Evolutionary conservation across 2,888 invertebrate species (phyloP).

Genomic region (Chrysolina oricalcia): DNA sequence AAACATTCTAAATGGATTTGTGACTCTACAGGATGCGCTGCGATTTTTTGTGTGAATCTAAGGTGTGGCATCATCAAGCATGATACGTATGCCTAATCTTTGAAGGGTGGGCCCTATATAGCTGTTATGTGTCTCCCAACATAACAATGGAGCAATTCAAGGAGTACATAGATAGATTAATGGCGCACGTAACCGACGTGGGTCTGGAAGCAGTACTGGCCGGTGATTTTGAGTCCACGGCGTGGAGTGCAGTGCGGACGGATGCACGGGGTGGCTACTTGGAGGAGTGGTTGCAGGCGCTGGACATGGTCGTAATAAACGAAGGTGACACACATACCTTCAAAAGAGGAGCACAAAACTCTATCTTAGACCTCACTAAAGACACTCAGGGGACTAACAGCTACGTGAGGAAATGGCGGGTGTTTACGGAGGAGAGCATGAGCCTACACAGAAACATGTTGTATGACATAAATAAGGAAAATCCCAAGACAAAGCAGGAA

Average conservation of each 20-base stretch:
- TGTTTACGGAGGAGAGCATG: not conserved
- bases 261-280: too few relatives aligned
- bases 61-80: conserved; percentile 13
- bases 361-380: too few relatives aligned
- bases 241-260: not conserved
- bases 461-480: not conserved
- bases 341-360: too few relatives aligned
- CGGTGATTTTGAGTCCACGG: conserved; percentile 7
- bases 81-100: not conserved
- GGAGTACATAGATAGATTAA: too few relatives aligned
- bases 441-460: not conserved
- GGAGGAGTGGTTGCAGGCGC: conserved; percentile 18
- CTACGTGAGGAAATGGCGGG: not conserved
- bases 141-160: too few relatives aligned
- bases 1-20: conserved; percentile 14
- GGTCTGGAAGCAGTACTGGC: too few relatives aligned
- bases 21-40: not conserved
- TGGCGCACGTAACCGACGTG: too few relatives aligned
- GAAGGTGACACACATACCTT: conserved; percentile 30
- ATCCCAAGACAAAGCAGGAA: not conserved
- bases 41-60: conserved; percentile 13
- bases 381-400: too few relatives aligned
- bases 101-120: conserved; percentile 6
- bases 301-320: not conserved
- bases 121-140: conserved; percentile 35